Conservation (phyloP, 2,113 vertebrate genomes). For the Nannospalax galili region DNA sequence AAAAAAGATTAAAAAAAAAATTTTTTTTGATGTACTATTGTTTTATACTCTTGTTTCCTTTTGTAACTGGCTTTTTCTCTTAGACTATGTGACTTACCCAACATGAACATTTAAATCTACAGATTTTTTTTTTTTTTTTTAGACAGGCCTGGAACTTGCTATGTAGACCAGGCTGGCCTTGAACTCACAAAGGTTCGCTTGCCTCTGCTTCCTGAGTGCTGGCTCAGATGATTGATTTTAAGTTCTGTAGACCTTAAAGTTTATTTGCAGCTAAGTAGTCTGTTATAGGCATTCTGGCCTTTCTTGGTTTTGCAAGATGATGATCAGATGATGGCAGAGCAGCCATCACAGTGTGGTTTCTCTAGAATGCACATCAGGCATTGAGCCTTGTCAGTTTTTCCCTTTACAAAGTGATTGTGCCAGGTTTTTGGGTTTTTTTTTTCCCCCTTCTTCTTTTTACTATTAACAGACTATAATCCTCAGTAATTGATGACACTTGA, state of each 20-base stretch:
- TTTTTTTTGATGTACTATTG: not conserved
- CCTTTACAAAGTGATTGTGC: not conserved
- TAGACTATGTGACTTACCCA: not conserved
- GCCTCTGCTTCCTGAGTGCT: no score
- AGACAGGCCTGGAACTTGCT: no score
- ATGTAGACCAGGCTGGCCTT: no score
- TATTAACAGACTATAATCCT: not conserved
- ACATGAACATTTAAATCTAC: not conserved
- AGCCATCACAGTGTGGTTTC: not conserved
- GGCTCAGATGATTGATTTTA: not conserved
- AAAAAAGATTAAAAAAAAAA: no score
- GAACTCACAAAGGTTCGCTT: no score
- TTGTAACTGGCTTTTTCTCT: not conserved
- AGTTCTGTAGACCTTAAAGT: not conserved
- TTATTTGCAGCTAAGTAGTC: not conserved
- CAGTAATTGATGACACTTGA: not conserved
- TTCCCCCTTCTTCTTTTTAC: not conserved
- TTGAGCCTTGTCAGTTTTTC: not conserved
- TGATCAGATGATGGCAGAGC: not conserved
- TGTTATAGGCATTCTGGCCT: not conserved
- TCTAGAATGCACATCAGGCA: not conserved
- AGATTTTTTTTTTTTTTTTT: not conserved
- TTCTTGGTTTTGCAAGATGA: not conserved
- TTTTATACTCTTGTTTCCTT: not conserved
- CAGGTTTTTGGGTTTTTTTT: no score